Evolutionary conservation across 2,113 vertebrate genomes (phyloP), one percentile per base, ranked within the genome.

Genomic region (Eurypyga helias): DNA sequence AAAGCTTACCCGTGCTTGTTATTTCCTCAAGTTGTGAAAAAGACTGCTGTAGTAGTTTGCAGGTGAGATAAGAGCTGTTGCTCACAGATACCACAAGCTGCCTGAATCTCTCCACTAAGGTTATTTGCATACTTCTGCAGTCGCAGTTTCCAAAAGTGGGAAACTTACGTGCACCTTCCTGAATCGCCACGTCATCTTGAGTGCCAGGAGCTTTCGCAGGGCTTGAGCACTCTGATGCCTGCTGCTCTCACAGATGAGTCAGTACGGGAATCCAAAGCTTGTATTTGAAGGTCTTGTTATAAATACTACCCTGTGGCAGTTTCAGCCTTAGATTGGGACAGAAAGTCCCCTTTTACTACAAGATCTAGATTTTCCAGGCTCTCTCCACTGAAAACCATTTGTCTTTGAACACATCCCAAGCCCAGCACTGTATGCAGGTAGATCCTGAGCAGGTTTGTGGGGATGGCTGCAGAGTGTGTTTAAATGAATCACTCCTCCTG

Each of bases 161-260:
- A 77, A 72, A 25, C 23, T 65, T 60, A 6, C 0, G 9, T 66
- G n/a, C 20, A 20, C 26, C 29, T 75, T 43, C 54, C 46, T 41
- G 25, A 70, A 55, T 46, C 0, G 1, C 49, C 34, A 4, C 1
- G 0, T 72, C 34, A 8, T 58, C 78, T 51, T 34, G 57, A 3
- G 29, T 48, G 26, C 45, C 20, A 9, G 29, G 73, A 81, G 58
- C 49, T 87, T 71, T 64, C 1, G 0, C 33, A 64, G 55, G 26
- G 16, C 58, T 51, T 51, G 60, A 43, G 54, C 1, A 0, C 38
- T 45, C 71, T 25, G 13, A 26, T 45, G 25, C 17, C 36, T 71
- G 31, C 69, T 67, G 36, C 67, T 55, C 17, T 51, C 67, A 54
- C 45, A 24, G 48, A 7, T 20, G 13, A 48, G 48, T 64, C 58